phyloP scores from a whole-genome alignment of 2,888 invertebrate genomes.

The Netelia inedita region DNA sequence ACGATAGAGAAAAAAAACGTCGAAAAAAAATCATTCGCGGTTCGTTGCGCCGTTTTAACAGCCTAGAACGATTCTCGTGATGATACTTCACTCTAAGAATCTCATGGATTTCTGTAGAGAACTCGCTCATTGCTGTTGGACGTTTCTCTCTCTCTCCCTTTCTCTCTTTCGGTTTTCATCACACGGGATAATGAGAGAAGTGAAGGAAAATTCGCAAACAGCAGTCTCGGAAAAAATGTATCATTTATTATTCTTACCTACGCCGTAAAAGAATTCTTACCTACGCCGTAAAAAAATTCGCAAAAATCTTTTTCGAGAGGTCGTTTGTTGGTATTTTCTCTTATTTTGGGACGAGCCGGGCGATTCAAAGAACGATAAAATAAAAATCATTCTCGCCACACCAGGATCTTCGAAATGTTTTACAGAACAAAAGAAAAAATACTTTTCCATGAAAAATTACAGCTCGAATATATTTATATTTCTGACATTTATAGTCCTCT shows the following conservation, averaged over 20 bases:
- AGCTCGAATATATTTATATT: no score
- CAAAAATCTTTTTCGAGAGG: no score
- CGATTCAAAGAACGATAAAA: no score
- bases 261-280: no score
- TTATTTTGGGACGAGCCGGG: no score
- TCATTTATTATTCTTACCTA: background rate
- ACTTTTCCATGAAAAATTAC: no score
- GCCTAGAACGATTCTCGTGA: background rate
- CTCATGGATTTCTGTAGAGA: background rate
- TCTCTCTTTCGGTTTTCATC: background rate
- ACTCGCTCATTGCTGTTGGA: background rate
- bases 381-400: no score
- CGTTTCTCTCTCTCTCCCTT: background rate
- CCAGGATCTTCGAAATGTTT: no score
- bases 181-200: background rate
- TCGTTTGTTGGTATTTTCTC: no score
- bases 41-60: background rate
- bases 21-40: background rate
- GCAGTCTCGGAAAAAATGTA: background rate
- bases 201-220: background rate
- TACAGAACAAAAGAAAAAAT: no score
- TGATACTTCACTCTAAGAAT: slow-evolving; percentile 1
- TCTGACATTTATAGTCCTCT: no score
- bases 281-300: no score
- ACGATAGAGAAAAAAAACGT: background rate